Evolutionary conservation across 2,888 invertebrate genomes (phyloP).

Genomic region (Rutpela maculata): DNA sequence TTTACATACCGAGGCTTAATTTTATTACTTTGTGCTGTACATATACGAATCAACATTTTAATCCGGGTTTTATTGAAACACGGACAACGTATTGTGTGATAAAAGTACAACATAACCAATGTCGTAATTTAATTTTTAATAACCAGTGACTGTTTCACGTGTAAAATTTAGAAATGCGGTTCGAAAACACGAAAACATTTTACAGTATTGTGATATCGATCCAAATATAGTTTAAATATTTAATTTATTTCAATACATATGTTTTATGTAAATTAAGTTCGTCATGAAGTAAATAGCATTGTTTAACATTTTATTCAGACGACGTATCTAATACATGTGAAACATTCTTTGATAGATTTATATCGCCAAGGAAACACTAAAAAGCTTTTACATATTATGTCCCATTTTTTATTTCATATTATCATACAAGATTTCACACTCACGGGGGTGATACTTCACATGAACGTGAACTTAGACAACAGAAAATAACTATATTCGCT

Average conservation of each 20-base stretch:
- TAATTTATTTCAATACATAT: background rate
- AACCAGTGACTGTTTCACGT: background rate
- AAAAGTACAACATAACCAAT: background rate
- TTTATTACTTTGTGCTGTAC: too few species aligned
- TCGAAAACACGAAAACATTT: background rate
- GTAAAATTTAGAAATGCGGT: background rate
- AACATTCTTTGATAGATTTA: conserved; percentile 5
- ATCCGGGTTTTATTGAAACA: too few species aligned
- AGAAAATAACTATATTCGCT: background rate
- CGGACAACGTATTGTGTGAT: background rate
- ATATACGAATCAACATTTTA: too few species aligned
- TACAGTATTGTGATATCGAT: background rate
- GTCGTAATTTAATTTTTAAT: background rate
- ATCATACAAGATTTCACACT: background rate
- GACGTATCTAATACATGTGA: conserved; percentile 5
- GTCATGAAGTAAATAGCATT: conserved; percentile 11
- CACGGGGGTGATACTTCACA: background rate
- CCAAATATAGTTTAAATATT: background rate
- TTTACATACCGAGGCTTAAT: too few species aligned
- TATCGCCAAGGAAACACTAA: conserved; percentile 20
- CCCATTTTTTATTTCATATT: background rate
- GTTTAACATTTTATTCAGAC: conserved; percentile 12
- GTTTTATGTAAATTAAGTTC: conserved; percentile 10
- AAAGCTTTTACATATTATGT: conserved; percentile 17
- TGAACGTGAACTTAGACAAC: background rate